These are phyloP conservation scores for Drosophila athabasca DNA, from an alignment of 1,140 invertebrate species.

Conservation along the genomic window DNA sequence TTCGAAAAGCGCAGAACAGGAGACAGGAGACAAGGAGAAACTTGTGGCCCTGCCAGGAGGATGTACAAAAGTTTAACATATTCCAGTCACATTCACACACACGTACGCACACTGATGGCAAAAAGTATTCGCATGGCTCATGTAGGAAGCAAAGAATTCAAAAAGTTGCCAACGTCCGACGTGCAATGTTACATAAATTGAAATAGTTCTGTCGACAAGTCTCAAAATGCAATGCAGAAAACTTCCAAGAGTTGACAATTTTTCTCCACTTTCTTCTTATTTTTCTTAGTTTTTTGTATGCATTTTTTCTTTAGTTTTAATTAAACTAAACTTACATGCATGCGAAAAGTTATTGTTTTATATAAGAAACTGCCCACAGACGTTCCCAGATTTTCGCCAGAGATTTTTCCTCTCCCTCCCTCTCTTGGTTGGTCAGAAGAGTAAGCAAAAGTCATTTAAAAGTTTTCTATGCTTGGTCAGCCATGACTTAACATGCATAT, in stretches of 20 bases:
- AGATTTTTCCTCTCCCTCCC: constrained; percentile 21
- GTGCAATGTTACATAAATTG: constrained; percentile 69
- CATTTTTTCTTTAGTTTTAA: constrained; percentile 55
- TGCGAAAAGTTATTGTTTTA: constrained; percentile 59
- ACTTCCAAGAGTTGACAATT: constrained; percentile 58
- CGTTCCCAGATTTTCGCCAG: background rate
- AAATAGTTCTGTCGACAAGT: constrained; percentile 69
- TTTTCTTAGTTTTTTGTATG: background rate
- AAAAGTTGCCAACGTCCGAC: constrained; percentile 39
- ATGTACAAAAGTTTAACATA: constrained; percentile 19
- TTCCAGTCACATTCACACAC: background rate
- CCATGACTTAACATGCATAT: constrained; percentile 68
- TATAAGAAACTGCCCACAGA: constrained; percentile 10
- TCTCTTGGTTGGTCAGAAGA: constrained; percentile 31
- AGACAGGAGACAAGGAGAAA: constrained; percentile 14
- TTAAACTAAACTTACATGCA: constrained; percentile 72
- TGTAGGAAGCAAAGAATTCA: constrained; percentile 24
- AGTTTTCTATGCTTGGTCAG: constrained; percentile 75
- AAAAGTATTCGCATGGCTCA: constrained; percentile 8
- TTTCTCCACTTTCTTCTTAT: background rate
- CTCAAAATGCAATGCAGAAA: constrained; percentile 52
- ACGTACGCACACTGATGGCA: background rate
- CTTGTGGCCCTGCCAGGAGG: constrained; percentile 10
- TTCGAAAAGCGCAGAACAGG: background rate
- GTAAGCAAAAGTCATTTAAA: constrained; percentile 81